Conservation (phyloP, 2,888 invertebrate genomes). For the Pardosa pseudoannulata region DNA sequence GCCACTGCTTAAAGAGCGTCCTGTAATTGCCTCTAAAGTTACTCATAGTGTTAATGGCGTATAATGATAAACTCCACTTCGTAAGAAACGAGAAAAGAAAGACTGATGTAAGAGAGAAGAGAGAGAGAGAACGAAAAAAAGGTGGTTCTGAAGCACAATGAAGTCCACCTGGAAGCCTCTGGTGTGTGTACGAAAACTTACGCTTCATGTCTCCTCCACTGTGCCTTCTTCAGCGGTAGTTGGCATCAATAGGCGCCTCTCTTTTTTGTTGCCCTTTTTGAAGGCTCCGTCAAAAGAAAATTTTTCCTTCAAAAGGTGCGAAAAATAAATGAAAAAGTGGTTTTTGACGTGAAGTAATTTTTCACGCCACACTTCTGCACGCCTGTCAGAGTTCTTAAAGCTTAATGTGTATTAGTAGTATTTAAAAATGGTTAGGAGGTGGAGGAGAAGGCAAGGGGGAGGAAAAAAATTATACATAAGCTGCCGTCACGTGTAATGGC, state of each 20-base stretch:
- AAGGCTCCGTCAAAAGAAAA: constrained; percentile 39
- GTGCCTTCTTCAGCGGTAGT: constrained; percentile 4
- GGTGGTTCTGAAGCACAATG: background rate
- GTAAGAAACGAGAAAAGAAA: too few relatives aligned
- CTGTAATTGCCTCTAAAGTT: too few relatives aligned
- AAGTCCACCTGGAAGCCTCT: background rate
- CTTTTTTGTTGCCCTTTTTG: constrained; percentile 43
- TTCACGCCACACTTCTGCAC: constrained; percentile 56
- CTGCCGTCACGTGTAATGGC: constrained; percentile 52
- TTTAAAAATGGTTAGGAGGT: constrained; percentile 43
- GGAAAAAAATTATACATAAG: constrained; percentile 11
- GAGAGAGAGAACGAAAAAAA: too few relatives aligned
- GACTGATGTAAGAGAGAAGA: too few relatives aligned
- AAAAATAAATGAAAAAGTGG: constrained; percentile 71
- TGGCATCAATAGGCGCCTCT: constrained; percentile 43
- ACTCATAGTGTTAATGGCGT: too few relatives aligned
- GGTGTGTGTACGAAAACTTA: constrained; percentile 30
- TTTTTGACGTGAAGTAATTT: constrained; percentile 71
- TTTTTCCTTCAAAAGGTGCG: constrained; percentile 60
- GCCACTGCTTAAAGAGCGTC: too few relatives aligned
- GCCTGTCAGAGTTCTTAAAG: constrained; percentile 61
- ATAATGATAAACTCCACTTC: too few relatives aligned
- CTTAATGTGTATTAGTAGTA: constrained; percentile 60
- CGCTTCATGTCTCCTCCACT: constrained; percentile 36
- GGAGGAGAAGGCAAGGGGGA: constrained; percentile 14